phyloP scores from a whole-genome alignment of 2,113 vertebrate species.

The Ophthalmolycus amberensis region DNA sequence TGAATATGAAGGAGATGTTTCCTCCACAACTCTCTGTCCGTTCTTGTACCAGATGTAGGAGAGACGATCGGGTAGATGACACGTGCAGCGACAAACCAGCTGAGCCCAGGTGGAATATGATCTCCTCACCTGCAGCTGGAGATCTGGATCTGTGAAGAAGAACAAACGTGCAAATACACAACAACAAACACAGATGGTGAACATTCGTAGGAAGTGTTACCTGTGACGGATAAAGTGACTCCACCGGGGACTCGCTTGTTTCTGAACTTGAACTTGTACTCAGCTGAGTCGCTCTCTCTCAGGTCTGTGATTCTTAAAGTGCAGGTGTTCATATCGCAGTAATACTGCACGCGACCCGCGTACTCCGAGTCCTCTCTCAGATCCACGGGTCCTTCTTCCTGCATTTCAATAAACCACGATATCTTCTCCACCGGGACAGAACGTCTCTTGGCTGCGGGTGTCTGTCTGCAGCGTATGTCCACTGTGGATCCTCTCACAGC shows the following conservation, averaged over 20 bases:
- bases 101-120: too few relatives aligned
- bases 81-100: slow-evolving; percentile 14
- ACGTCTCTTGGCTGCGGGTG: too few relatives aligned
- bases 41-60: slow-evolving; percentile 43
- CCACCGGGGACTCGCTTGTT: background rate
- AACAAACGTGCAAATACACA: background rate
- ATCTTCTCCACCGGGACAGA: background rate
- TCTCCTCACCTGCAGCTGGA: background rate
- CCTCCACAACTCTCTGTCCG: background rate
- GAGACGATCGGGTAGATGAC: background rate
- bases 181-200: background rate
- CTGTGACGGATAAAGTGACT: slow-evolving; percentile 24
- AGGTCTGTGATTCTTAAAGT: slow-evolving; percentile 21
- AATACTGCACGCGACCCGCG: background rate
- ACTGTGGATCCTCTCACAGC: slow-evolving; percentile 25
- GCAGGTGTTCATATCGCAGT: background rate
- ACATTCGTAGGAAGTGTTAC: slow-evolving; percentile 7
- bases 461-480: background rate
- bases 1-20: background rate
- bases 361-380: background rate
- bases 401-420: background rate
- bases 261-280: slow-evolving; percentile 35
- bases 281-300: slow-evolving; percentile 36
- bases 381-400: background rate
- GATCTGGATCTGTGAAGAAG: background rate